These are phyloP conservation scores for Gonatopus flavifemur DNA, from an alignment of 1,140 invertebrate species.

Conservation along the genomic window DNA sequence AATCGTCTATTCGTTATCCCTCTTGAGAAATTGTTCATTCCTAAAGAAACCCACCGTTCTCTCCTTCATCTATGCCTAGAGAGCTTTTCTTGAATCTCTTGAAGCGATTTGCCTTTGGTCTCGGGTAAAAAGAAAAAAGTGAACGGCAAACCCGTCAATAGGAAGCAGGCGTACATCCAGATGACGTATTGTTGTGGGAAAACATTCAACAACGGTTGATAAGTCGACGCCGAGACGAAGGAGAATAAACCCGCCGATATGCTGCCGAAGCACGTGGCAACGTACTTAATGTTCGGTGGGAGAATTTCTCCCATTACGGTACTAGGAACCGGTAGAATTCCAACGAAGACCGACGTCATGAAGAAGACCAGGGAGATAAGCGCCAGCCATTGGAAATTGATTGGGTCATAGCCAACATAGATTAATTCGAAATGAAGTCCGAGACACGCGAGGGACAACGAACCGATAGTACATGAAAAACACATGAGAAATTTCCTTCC, in stretches of 20 bases:
- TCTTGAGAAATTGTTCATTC: too few species aligned
- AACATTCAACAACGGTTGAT: constrained; percentile 64
- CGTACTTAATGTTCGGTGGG: constrained; percentile 68
- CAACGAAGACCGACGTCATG: constrained; percentile 60
- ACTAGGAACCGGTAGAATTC: constrained; percentile 71
- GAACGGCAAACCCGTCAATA: constrained; percentile 65
- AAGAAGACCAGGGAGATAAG: constrained; percentile 22
- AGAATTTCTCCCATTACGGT: constrained; percentile 76
- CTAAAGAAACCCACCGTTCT: too few species aligned
- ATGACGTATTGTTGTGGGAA: constrained; percentile 71
- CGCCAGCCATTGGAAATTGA: constrained; percentile 28
- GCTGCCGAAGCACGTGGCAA: constrained; percentile 71
- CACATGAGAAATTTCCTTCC: constrained; percentile 71
- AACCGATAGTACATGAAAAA: constrained; percentile 62
- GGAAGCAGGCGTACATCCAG: constrained; percentile 72
- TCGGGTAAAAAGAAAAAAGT: constrained; percentile 71
- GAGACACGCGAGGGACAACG: constrained; percentile 59
- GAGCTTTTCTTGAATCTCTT: constrained; percentile 39
- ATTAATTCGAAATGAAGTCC: constrained; percentile 67
- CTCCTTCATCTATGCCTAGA: not conserved
- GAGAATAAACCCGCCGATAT: constrained; percentile 71
- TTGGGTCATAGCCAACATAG: constrained; percentile 54
- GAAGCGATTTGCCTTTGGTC: constrained; percentile 78
- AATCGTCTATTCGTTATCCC: too few species aligned
- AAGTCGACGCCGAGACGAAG: constrained; percentile 75